A percentile compares a stretch with the other conserved stretches of the same genome.
phyloP scores from a whole-genome alignment of 2,797 vertebrate species.

The Crypturellus tataupa region DNA sequence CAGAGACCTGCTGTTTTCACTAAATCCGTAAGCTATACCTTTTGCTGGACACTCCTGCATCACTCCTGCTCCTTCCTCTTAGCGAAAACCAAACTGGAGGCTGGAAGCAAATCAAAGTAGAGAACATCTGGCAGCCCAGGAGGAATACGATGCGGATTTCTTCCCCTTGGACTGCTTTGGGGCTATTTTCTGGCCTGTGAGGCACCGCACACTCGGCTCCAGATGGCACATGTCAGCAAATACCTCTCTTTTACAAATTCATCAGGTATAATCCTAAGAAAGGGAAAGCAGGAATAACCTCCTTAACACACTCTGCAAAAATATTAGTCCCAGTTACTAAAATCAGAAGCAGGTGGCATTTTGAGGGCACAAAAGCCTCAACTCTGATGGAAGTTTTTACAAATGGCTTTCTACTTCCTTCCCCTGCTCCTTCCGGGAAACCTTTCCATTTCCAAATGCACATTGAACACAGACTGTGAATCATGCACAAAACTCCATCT shows the following conservation, averaged over 20 bases:
- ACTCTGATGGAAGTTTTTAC: not conserved
- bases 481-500: not conserved
- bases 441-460: not conserved
- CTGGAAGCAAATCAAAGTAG: slow-evolving; percentile 57
- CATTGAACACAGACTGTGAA: not conserved
- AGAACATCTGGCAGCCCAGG: slow-evolving; percentile 29
- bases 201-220: not conserved
- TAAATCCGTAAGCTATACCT: not conserved
- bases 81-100: not conserved
- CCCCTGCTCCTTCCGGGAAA: not conserved
- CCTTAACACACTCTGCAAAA: not conserved
- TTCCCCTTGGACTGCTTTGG: slow-evolving; percentile 38
- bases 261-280: not conserved
- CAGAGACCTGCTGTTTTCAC: rapidly evolving
- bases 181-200: not conserved
- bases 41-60: not conserved
- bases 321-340: not conserved
- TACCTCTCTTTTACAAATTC: not conserved
- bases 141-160: slow-evolving; percentile 14
- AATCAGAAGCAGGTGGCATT: rapidly evolving
- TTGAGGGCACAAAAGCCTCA: not conserved
- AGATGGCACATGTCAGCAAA: slow-evolving; percentile 58
- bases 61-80: slow-evolving; percentile 22
- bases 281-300: not conserved
- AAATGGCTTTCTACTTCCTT: not conserved